Conservation (phyloP, 1,140 invertebrate species). For the Heterodera carotae region DNA sequence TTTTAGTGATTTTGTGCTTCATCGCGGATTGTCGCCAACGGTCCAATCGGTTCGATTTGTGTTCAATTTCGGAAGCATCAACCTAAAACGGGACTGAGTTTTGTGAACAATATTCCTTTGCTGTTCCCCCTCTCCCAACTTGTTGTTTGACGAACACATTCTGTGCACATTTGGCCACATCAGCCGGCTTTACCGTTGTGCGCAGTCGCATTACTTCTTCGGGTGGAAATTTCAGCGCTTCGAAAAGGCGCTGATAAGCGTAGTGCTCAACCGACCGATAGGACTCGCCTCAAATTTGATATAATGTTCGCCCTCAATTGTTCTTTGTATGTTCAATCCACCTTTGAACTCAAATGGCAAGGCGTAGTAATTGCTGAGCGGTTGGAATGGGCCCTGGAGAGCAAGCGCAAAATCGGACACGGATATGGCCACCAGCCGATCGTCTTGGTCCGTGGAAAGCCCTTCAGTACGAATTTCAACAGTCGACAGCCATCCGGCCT, state of each 20-base stretch:
- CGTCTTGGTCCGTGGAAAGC: conserved; percentile 55
- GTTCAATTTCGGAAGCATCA: conserved; percentile 43
- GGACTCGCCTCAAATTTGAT: neutral
- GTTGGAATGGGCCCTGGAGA: conserved; percentile 58
- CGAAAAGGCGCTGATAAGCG: conserved; percentile 63
- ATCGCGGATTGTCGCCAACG: conserved; percentile 64
- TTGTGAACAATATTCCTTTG: neutral
- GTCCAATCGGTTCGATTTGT: conserved; percentile 55
- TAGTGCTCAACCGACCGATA: conserved; percentile 64
- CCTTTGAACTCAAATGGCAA: conserved; percentile 60
- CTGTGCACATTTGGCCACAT: conserved; percentile 37
- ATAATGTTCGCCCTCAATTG: no score
- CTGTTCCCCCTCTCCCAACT: neutral
- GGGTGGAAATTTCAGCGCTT: conserved; percentile 58
- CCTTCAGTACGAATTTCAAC: conserved; percentile 45
- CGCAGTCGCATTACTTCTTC: conserved; percentile 57
- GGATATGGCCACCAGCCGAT: conserved; percentile 44
- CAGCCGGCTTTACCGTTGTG: conserved; percentile 57
- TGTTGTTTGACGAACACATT: neutral
- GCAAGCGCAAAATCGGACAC: conserved; percentile 57
- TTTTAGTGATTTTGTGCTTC: conserved; percentile 63
- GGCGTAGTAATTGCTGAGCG: conserved; percentile 61
- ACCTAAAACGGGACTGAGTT: conserved; percentile 48
- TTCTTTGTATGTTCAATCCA: no score
- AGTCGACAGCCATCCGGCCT: conserved; percentile 41